Evolutionary conservation across 2,113 vertebrate genomes (phyloP).

Genomic region (Bujurquina vittata): DNA sequence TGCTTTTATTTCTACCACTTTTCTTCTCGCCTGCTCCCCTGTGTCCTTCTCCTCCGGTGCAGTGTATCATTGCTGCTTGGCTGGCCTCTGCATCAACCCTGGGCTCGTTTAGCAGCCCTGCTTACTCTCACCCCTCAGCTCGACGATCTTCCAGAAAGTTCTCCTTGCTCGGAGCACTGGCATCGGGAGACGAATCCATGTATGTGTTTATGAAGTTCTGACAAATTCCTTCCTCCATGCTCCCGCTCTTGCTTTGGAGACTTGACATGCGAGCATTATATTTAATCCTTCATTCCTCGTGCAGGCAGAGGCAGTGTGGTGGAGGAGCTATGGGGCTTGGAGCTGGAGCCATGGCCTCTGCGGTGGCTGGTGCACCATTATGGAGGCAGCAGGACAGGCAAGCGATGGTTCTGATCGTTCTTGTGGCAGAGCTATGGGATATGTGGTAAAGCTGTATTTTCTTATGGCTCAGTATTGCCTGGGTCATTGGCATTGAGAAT

Average conservation of each 20-base stretch:
- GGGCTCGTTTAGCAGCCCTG: slow-evolving; percentile 68
- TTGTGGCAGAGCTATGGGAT: slow-evolving; percentile 56
- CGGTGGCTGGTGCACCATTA: slow-evolving; percentile 61
- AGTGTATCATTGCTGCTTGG: slow-evolving; percentile 86
- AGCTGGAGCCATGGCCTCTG: slow-evolving; percentile 58
- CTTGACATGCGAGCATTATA: slow-evolving; percentile 75
- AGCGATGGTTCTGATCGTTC: slow-evolving; percentile 45
- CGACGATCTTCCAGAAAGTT: slow-evolving; percentile 68
- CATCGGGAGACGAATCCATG: slow-evolving; percentile 60
- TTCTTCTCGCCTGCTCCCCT: slow-evolving; percentile 33
- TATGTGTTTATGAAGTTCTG: slow-evolving; percentile 80
- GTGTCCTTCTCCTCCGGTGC: slow-evolving; percentile 56
- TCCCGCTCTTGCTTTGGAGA: slow-evolving; percentile 63
- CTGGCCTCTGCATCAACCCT: slow-evolving; percentile 89
- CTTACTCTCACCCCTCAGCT: slow-evolving; percentile 69
- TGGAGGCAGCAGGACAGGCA: slow-evolving; percentile 48
- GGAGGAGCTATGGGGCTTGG: slow-evolving; percentile 50
- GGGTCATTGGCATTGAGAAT: slow-evolving; percentile 46
- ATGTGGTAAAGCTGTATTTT: slow-evolving; percentile 61
- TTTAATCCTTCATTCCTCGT: slow-evolving; percentile 71
- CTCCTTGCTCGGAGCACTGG: slow-evolving; percentile 65
- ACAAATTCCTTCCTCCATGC: slow-evolving; percentile 79
- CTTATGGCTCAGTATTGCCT: slow-evolving; percentile 40
- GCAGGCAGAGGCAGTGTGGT: slow-evolving; percentile 55
- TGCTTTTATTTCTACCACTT: slow-evolving; percentile 40